Conservation (phyloP, 2,113 vertebrate genomes). For the Eublepharis macularius region DNA sequence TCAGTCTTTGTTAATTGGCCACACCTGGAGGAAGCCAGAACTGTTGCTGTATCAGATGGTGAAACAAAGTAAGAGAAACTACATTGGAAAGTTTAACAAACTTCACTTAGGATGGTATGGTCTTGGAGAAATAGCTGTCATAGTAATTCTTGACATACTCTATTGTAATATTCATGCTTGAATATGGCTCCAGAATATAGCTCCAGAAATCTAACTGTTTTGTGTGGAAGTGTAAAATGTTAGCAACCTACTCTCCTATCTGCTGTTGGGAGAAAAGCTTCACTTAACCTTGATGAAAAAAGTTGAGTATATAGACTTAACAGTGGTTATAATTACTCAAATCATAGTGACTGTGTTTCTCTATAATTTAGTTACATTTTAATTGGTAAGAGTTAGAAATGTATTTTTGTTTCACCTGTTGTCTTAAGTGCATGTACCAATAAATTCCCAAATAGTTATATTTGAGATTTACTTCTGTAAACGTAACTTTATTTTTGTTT, state of each 20-base stretch:
- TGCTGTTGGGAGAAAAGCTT: neutral
- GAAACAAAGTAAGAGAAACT: slow-evolving; percentile 85
- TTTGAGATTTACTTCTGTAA: neutral
- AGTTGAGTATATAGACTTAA: neutral
- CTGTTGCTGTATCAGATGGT: slow-evolving; percentile 92
- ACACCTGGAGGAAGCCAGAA: slow-evolving; percentile 94
- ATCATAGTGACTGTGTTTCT: neutral
- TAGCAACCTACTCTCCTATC: neutral
- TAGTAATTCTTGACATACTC: neutral
- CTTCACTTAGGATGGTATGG: neutral
- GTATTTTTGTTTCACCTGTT: neutral
- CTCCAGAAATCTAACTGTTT: neutral
- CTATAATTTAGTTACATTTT: neutral
- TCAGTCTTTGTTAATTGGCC: slow-evolving; percentile 96
- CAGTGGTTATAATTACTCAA: neutral
- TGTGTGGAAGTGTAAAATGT: neutral
- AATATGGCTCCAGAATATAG: neutral
- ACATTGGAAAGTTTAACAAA: neutral
- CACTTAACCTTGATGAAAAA: neutral
- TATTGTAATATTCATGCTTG: neutral
- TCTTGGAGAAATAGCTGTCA: neutral
- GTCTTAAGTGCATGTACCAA: neutral
- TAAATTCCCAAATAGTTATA: neutral
- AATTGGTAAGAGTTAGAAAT: neutral
- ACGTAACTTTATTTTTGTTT: slow-evolving; percentile 24